Conservation (phyloP, 1,140 invertebrate genomes). For the Thaumetopoea pityocampa region DNA sequence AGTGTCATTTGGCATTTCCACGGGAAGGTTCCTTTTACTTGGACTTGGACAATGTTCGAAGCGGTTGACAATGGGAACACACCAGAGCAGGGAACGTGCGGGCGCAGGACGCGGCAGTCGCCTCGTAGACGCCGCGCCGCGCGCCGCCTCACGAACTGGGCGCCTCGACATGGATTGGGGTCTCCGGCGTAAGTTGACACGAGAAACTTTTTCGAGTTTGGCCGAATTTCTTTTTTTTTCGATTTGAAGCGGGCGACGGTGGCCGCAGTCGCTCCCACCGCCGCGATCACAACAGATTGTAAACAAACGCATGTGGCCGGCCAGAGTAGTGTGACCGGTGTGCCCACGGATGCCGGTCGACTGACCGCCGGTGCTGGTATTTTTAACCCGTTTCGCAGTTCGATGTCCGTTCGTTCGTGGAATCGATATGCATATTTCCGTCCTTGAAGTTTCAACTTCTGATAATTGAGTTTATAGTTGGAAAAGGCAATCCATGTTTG, state of each 20-base stretch:
- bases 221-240: no score
- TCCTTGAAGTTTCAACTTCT: conserved; percentile 49
- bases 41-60: conserved; percentile 30
- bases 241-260: conserved; percentile 28
- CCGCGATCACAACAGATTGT: conserved; percentile 59
- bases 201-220: conserved; percentile 32
- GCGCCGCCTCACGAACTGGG: conserved; percentile 43
- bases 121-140: conserved; percentile 57
- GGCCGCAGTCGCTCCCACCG: conserved; percentile 26
- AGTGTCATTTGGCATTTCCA: no score
- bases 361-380: conserved; percentile 53
- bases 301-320: conserved; percentile 71
- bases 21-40: conserved; percentile 13
- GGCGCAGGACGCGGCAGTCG: conserved; percentile 65
- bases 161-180: conserved; percentile 83
- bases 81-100: conserved; percentile 41
- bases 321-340: conserved; percentile 63
- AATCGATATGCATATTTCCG: conserved; percentile 70
- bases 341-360: conserved; percentile 62
- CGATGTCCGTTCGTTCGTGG: conserved; percentile 69
- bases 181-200: conserved; percentile 83
- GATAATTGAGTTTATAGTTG: conserved; percentile 39
- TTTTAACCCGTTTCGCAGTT: conserved; percentile 72
- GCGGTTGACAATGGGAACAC: conserved; percentile 45
- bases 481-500: conserved; percentile 21